Conservation (phyloP, 1,140 invertebrate species). For the Hydropsyche tenuis region DNA sequence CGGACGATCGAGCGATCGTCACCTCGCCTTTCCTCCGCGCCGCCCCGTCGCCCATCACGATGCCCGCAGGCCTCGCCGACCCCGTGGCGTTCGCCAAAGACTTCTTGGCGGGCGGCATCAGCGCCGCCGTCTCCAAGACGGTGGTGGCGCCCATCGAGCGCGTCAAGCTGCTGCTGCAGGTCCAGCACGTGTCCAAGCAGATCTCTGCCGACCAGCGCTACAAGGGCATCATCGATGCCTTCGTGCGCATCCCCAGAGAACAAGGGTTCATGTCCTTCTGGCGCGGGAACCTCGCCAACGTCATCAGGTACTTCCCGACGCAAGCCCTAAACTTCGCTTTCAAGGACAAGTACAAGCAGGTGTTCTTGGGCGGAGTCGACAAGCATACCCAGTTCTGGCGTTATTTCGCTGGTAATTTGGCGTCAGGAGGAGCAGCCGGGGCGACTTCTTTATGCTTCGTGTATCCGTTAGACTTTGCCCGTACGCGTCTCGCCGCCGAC, state of each 20-base stretch:
- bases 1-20: conserved; percentile 43
- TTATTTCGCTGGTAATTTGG: conserved; percentile 87
- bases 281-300: conserved; percentile 95
- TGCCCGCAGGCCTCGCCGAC: conserved; percentile 64
- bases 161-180: conserved; percentile 91
- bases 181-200: conserved; percentile 85
- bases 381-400: conserved; percentile 88
- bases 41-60: conserved; percentile 62
- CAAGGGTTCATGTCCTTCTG: conserved; percentile 89
- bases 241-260: conserved; percentile 86
- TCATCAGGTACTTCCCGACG: conserved; percentile 92
- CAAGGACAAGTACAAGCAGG: conserved; percentile 88
- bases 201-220: conserved; percentile 80
- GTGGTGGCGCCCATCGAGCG: conserved; percentile 90
- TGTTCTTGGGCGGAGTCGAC: conserved; percentile 84
- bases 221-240: conserved; percentile 87
- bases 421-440: conserved; percentile 92
- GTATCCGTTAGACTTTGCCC: conserved; percentile 93
- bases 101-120: conserved; percentile 87
- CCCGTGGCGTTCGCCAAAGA: conserved; percentile 74
- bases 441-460: conserved; percentile 93
- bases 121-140: conserved; percentile 90
- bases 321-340: conserved; percentile 96
- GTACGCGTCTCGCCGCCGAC: conserved; percentile 90
- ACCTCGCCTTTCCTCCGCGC: conserved; percentile 63